Evolutionary conservation across 2,888 invertebrate genomes (phyloP).

Genomic region (Caenorhabditis wallacei): DNA sequence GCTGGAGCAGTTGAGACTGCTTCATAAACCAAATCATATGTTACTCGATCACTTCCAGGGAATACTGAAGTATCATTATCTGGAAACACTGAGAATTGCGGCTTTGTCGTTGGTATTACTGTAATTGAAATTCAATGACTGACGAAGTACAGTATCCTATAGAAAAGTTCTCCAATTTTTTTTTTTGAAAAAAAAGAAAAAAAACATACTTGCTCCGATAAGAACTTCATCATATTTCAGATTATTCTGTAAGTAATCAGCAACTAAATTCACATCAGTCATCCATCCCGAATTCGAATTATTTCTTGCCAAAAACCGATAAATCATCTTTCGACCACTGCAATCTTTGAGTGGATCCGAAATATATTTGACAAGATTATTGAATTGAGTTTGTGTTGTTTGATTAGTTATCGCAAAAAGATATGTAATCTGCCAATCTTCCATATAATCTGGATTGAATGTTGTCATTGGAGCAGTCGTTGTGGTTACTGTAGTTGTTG

Average conservation of each 20-base stretch:
- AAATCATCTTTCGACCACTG: slow-evolving; percentile 50
- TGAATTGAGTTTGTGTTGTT: slow-evolving; percentile 68
- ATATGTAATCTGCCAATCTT: slow-evolving; percentile 73
- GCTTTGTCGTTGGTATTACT: background rate
- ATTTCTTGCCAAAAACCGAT: slow-evolving; percentile 69
- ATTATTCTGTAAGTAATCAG: slow-evolving; percentile 50
- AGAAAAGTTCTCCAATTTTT: background rate
- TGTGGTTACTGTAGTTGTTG: slow-evolving; percentile 60
- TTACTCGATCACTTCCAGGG: slow-evolving; percentile 56
- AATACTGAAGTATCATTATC: slow-evolving; percentile 25
- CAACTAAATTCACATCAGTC: slow-evolving; percentile 60
- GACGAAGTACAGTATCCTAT: background rate
- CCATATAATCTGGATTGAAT: slow-evolving; percentile 33
- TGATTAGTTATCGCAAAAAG: slow-evolving; percentile 72
- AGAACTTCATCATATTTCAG: slow-evolving; percentile 68
- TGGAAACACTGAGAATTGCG: slow-evolving; percentile 3
- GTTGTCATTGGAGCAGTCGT: slow-evolving; percentile 64
- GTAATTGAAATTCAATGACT: slow-evolving; percentile 2
- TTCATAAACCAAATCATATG: slow-evolving; percentile 55
- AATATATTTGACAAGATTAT: slow-evolving; percentile 66
- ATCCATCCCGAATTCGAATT: slow-evolving; percentile 71
- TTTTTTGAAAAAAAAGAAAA: too few relatives aligned
- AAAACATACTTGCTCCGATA: slow-evolving; percentile 32
- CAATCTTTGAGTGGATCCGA: slow-evolving; percentile 70
- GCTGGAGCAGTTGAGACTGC: slow-evolving; percentile 44